Evolutionary conservation across 92 coral and sea anemone species (phyloP).

Genomic region (Nematostella vectensis): DNA sequence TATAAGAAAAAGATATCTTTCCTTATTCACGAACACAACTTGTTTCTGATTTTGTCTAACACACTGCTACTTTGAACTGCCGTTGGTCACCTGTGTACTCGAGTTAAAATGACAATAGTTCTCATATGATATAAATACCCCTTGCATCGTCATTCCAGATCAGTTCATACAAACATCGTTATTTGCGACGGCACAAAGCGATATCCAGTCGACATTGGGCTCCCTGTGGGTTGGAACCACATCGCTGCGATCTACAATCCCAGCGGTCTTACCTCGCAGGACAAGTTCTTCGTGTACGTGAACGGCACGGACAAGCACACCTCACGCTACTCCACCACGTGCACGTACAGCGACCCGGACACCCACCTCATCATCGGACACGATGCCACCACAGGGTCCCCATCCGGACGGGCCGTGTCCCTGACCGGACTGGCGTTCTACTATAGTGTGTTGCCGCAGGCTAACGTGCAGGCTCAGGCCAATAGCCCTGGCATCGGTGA

Average conservation of each 20-base stretch:
- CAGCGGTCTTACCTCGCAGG: conserved; percentile 10
- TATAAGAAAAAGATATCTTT: too few relatives aligned
- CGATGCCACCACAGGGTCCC: conserved; percentile 4
- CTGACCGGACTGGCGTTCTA: conserved; percentile 10
- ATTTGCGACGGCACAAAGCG: conserved; percentile 30
- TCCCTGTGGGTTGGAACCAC: conserved; percentile 18
- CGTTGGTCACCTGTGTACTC: too few relatives aligned
- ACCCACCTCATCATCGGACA: conserved; percentile 17
- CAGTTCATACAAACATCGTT: conserved; percentile 16
- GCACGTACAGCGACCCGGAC: conserved; percentile 8
- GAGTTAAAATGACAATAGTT: too few relatives aligned
- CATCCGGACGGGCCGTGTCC: conserved; percentile 5
- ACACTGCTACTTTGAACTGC: too few relatives aligned
- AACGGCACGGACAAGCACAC: conserved; percentile 18
- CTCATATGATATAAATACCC: not conserved
- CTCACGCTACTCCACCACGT: conserved; percentile 9
- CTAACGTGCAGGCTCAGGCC: conserved; percentile 7
- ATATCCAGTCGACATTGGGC: conserved; percentile 18
- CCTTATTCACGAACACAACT: too few relatives aligned
- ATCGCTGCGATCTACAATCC: conserved; percentile 24
- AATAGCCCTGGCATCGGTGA: not conserved
- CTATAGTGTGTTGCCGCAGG: conserved; percentile 1
- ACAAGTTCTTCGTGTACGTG: conserved; percentile 21
- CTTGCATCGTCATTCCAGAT: not conserved
- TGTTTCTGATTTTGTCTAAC: not conserved